Evolutionary conservation across 2,797 vertebrate genomes (phyloP), one percentile per base, ranked within the genome.

Genomic region (Steatocranus sp.): DNA sequence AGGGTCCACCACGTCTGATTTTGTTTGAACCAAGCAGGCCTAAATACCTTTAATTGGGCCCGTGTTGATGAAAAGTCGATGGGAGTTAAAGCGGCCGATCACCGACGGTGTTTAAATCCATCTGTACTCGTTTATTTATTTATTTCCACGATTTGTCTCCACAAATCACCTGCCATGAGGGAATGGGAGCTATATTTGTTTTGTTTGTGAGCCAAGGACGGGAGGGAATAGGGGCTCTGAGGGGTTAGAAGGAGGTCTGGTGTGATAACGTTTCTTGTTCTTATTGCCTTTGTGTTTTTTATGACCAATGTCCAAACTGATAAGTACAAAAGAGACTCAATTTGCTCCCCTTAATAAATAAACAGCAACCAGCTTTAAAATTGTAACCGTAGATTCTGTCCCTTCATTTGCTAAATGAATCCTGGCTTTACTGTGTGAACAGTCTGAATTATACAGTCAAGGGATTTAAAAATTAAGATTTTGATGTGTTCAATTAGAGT

Each of bases 1-100:
- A 92, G 87, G 85, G 87, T 93, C 90, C 38, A 91, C 84, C 89
- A 91, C 93, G 94, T 95, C 93, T 94, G 94, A 95, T 96, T 97
- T 95, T 96, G 96, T 97, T 96, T 95, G 92, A 94, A 95, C 95
- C 96, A 96, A 97, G 97, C 97, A 88, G 89, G 88, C 88, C 94
- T 94, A 97, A 97, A 97, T 97, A 96, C 96, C 96, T 97, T 97
- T 97, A 97, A 98, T 97, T 97, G 97, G 96, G 95, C 96, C 94
- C 94, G 94, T 94, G 95, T 94, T 94, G 96, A 97, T 98, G 97
- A 98, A 97, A 98, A 97, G 97, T 97, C 97, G 96, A 98, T 98
- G 95, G 91, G 96, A 97, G 91, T 90, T 93, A 92, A 95, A 95
- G 91, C 93, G 93, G 85, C 87, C 87, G 93, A 94, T 94, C 93